Evolutionary conservation across 2,113 vertebrate genomes (phyloP), one percentile per base, ranked within the genome.

Genomic region (Calcarius ornatus): DNA sequence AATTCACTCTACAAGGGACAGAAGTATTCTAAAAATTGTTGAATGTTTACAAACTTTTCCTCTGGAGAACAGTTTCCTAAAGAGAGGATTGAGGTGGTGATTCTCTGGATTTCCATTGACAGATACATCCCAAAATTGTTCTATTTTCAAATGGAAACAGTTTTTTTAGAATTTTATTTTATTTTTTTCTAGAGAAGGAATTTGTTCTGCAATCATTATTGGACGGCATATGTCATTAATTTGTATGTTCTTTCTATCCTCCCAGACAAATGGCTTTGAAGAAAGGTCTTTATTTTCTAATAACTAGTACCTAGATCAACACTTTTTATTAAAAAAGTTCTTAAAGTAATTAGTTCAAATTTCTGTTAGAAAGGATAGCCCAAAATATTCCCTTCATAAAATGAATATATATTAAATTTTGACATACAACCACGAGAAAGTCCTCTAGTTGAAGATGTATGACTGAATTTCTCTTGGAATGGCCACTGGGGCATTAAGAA

Each of bases 291-390:
- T 90, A 25, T 87, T 96, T 96, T 76, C 66, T 35, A 66, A 84
- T 89, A 94, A 71, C 15, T 45, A 51, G 27, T 57, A 25, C 68
- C 54, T 71, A 69, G 68, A 86, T 86, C 50, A 87, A 87, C 45
- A 21, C 59, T 78, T 40, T 72, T 97, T 88, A 61, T 42, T 96
- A 42, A 91, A 66, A 95, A 85, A 20, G 73, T 64, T 85, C 43
- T 75, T 94, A 86, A 42, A 94, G 70, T 91, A 73, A 45, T 4
- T 86, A 23, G 4, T 51, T 95, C 51, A 81, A 66, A 79, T 82
- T 87, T 42, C 35, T 69, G 2, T 40, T 56, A 66, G 47, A 88
- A 85, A 43, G 10, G 28, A 54, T 69, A 61, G 51, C 53, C 47
- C 31, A 40, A 91, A 91, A 86, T 88, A 81, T 68, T 51, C 15